Base-by-base conservation (phyloP, 1,140 invertebrate species). In the Saccostrea cuccullata region DNA sequence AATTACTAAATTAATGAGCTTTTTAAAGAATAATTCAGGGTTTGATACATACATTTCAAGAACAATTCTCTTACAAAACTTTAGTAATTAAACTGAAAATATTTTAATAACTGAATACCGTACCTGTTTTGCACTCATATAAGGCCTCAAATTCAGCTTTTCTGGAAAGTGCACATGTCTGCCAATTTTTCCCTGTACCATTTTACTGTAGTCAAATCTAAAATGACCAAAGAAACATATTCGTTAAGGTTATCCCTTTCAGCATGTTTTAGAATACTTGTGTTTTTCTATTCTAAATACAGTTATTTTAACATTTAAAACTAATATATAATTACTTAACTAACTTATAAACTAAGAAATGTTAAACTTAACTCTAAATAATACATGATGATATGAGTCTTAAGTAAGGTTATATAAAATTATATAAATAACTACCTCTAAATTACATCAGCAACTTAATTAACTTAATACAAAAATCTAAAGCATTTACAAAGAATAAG, bases 81-180 rank as follows among this genome's bases (percentile, higher is more conserved):
- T 82, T 15, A 15, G 26, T 30, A 30, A 30, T 47, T 47, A 82
- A 82, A 26, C 23, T 23, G 73, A 17, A 23, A 3, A 30, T 82
- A 26, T 77, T 30, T n/a, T 36, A 82, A 5, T 23, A 5, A 82
- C 20, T 82, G 3, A 82, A 47, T 36, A 4, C 70, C 2, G 13
- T 36, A 94, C 94, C 91, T 94, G 92, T 87, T 89, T 93, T 11
- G 90, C 89, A 95, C 92, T 95, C 92, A 97, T 96, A 92, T 96
- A 97, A 93, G 96, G 96, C 86, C 96, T 96, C 30, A 98, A 93
- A 92, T 97, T 96, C 30, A 98, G 95, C 88, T 96, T 96, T 90
- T 97, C 96, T 89, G 96, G 95, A 90, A 97, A 97, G 85, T 96
- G 96, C 60, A 98, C 96, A 93, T 97, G 96, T 94, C 97, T 97